These are phyloP conservation scores for Mythimna impura DNA, from an alignment of 2,888 invertebrate genomes.

Conservation along the genomic window DNA sequence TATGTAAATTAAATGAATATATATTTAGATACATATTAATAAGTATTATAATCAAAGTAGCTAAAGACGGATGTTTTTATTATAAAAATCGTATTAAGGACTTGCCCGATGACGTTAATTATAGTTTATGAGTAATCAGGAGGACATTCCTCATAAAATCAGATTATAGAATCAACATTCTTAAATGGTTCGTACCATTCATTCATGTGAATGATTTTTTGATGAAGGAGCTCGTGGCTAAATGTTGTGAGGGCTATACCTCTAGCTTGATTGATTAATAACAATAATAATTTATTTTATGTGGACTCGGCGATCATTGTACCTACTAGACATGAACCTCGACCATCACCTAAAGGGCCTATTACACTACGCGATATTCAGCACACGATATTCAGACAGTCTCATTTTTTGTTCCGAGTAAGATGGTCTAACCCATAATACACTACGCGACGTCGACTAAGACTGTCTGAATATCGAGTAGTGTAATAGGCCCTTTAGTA, in stretches of 20 bases:
- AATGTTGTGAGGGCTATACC: neutral
- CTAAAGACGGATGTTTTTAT: constrained; percentile 12
- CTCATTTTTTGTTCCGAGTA: too few relatives aligned
- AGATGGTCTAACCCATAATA: too few relatives aligned
- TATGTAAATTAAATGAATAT: constrained; percentile 16
- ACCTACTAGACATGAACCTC: too few relatives aligned
- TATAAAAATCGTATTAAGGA: constrained; percentile 23
- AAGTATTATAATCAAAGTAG: constrained; percentile 1
- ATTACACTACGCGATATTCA: too few relatives aligned
- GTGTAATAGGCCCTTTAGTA: too few relatives aligned
- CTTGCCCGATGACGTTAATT: constrained; percentile 14
- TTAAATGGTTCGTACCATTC: neutral
- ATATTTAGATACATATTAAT: constrained; percentile 6
- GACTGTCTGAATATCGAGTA: too few relatives aligned
- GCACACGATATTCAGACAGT: too few relatives aligned
- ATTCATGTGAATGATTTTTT: neutral
- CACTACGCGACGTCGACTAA: too few relatives aligned
- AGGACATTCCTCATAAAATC: constrained; percentile 21
- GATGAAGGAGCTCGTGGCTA: neutral
- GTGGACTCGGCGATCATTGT: too few relatives aligned
- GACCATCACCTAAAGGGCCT: too few relatives aligned
- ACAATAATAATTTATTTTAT: neutral
- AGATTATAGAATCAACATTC: neutral
- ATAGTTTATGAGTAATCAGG: constrained; percentile 31
- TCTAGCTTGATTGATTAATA: too few relatives aligned